These are phyloP conservation scores for Odontocolon sp. DNA, from an alignment of 2,888 invertebrate species.

Conservation along the genomic window DNA sequence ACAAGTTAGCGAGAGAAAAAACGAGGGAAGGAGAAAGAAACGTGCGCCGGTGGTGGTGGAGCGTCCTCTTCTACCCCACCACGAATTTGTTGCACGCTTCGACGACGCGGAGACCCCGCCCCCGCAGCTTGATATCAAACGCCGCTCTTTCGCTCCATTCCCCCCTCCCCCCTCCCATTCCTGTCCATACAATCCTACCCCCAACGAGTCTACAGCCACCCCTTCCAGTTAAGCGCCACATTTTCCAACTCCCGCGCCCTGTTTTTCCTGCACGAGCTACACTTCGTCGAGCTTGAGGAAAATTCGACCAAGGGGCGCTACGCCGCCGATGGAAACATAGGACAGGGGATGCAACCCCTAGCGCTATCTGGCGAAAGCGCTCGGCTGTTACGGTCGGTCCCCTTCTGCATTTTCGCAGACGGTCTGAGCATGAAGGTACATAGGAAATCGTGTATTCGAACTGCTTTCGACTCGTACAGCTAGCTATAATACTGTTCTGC, in stretches of 20 bases:
- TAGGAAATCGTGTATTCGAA: neutral
- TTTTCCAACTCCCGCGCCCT: neutral
- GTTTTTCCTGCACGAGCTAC: neutral
- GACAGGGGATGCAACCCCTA: constrained; percentile 24
- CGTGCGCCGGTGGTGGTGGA: constrained; percentile 30
- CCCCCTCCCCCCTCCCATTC: neutral
- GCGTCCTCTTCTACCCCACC: constrained; percentile 42
- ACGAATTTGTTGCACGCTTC: constrained; percentile 41
- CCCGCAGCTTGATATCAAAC: constrained; percentile 37
- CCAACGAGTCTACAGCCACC: constrained; percentile 3
- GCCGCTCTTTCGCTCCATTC: constrained; percentile 7
- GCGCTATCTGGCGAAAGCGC: neutral
- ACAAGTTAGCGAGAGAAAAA: constrained; percentile 33
- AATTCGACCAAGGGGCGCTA: constrained; percentile 27
- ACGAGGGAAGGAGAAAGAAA: constrained; percentile 40
- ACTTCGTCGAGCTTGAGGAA: neutral
- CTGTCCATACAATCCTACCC: constrained; percentile 22
- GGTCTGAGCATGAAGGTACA: constrained; percentile 24
- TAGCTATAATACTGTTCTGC: neutral
- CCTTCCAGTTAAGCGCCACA: neutral
- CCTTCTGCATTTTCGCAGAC: neutral
- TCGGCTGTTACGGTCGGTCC: constrained; percentile 9
- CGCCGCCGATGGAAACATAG: neutral
- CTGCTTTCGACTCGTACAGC: neutral
- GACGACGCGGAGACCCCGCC: constrained; percentile 52